Evolutionary conservation across 2,888 invertebrate genomes (phyloP).

Genomic region (Deilephila elpenor): DNA sequence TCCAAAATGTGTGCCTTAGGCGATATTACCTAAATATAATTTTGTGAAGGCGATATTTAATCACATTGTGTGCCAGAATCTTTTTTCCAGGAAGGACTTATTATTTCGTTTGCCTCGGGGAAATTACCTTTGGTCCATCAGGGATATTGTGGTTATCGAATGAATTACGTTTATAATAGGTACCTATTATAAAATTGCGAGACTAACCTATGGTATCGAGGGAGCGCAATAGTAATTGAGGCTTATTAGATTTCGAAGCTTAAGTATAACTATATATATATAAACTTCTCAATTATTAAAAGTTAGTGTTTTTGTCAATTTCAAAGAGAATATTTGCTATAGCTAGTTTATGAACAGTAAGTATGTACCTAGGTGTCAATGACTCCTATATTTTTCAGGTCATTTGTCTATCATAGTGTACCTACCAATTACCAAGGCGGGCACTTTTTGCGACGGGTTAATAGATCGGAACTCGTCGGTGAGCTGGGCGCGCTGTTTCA

Average conservation of each 20-base stretch:
- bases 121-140: constrained; percentile 53
- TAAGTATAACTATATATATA: no score
- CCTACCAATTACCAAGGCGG: constrained; percentile 74
- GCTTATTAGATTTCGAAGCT: neutral
- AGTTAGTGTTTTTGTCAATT: neutral
- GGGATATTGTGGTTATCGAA: constrained; percentile 43
- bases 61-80: constrained; percentile 51
- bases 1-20: constrained; percentile 28
- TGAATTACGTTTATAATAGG: constrained; percentile 17
- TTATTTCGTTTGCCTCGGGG: constrained; percentile 59
- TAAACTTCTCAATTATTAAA: neutral
- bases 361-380: neutral
- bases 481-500: constrained; percentile 58
- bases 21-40: constrained; percentile 43
- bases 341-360: neutral
- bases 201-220: neutral
- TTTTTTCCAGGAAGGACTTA: constrained; percentile 48
- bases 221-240: neutral
- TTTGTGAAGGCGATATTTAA: constrained; percentile 46
- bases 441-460: constrained; percentile 78
- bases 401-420: neutral
- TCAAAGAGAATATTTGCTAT: no score
- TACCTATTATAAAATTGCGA: constrained; percentile 3
- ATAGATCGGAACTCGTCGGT: constrained; percentile 65
- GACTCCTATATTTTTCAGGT: neutral